Percentiles rank a stretch among this genome's conserved stretches.
Evolutionary conservation across 2,113 vertebrate genomes (phyloP).

Genomic region (Callionymus lyra): DNA sequence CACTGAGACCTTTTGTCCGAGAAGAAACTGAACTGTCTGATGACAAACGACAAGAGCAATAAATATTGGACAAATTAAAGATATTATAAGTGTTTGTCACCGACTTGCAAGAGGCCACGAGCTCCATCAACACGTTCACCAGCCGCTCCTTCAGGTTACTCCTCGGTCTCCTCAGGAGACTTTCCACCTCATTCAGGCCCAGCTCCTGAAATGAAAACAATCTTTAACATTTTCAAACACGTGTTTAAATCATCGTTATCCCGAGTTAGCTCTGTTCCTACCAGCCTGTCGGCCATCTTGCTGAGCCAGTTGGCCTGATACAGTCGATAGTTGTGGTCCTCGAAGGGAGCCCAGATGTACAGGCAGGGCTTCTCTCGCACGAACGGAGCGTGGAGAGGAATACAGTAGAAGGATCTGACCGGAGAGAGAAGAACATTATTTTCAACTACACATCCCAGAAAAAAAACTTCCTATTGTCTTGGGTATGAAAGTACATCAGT

Average conservation of each 20-base stretch:
- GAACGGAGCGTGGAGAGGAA: conserved; percentile 61
- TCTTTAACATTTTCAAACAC: too few relatives aligned
- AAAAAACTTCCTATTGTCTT: too few relatives aligned
- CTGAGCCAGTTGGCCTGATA: conserved; percentile 76
- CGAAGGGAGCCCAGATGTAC: conserved; percentile 79
- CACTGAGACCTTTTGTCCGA: conserved; percentile 69
- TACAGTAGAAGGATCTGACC: conserved; percentile 76
- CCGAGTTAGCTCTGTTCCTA: conserved; percentile 22
- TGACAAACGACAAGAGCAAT: neutral
- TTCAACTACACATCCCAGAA: too few relatives aligned
- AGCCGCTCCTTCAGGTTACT: conserved; percentile 68
- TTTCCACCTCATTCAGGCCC: conserved; percentile 76
- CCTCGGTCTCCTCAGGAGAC: conserved; percentile 68
- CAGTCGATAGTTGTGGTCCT: conserved; percentile 83
- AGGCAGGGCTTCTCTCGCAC: conserved; percentile 75
- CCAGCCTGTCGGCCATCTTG: conserved; percentile 86
- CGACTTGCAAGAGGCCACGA: conserved; percentile 85
- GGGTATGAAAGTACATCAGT: too few relatives aligned
- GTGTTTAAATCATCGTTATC: too few relatives aligned
- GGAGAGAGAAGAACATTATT: too few relatives aligned
- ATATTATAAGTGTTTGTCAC: conserved; percentile 10
- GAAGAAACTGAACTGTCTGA: conserved; percentile 73
- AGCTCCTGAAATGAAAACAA: conserved; percentile 62
- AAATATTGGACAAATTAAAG: too few relatives aligned
- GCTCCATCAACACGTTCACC: conserved; percentile 73